phyloP scores from a whole-genome alignment of 2,888 invertebrate species.

The Agrochola lychnidis region DNA sequence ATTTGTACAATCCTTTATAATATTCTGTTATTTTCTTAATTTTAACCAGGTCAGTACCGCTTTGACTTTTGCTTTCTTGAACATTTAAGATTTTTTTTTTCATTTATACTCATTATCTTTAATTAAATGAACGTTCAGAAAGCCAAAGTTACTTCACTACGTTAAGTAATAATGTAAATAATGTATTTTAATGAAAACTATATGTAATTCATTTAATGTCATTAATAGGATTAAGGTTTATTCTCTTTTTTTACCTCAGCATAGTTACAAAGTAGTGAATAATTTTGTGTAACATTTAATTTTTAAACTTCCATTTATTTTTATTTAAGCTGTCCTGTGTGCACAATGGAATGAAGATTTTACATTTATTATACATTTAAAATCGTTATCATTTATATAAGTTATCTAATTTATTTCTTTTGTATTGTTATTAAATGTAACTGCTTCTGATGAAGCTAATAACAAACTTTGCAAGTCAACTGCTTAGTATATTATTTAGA shows the following conservation, averaged over 20 bases:
- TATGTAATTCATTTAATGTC: slow-evolving; percentile 83
- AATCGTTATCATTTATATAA: slow-evolving; percentile 77
- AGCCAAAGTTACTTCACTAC: slow-evolving; percentile 86
- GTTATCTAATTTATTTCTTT: slow-evolving; percentile 80
- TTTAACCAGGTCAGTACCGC: slow-evolving; percentile 78
- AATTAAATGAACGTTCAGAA: slow-evolving; percentile 80
- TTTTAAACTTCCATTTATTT: slow-evolving; percentile 66
- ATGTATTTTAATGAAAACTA: slow-evolving; percentile 79
- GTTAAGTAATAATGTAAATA: slow-evolving; percentile 82
- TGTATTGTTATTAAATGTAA: slow-evolving; percentile 77
- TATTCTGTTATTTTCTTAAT: slow-evolving; percentile 66
- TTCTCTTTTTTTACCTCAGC: slow-evolving; percentile 86
- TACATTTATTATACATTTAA: slow-evolving; percentile 71
- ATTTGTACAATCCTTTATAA: slow-evolving; percentile 79
- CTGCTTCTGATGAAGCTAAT: slow-evolving; percentile 64
- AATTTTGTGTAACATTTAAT: slow-evolving; percentile 67
- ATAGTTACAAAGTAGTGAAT: slow-evolving; percentile 74
- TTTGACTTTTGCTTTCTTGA: slow-evolving; percentile 76
- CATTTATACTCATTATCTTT: slow-evolving; percentile 86
- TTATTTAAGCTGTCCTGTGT: slow-evolving; percentile 77
- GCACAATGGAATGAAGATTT: slow-evolving; percentile 79
- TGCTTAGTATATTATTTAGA: slow-evolving; percentile 75
- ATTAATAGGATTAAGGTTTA: slow-evolving; percentile 78
- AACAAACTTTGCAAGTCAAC: slow-evolving; percentile 74
- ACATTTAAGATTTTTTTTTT: slow-evolving; percentile 68